Conservation (phyloP, 2,113 vertebrate species). For the Apodemus sylvaticus region DNA sequence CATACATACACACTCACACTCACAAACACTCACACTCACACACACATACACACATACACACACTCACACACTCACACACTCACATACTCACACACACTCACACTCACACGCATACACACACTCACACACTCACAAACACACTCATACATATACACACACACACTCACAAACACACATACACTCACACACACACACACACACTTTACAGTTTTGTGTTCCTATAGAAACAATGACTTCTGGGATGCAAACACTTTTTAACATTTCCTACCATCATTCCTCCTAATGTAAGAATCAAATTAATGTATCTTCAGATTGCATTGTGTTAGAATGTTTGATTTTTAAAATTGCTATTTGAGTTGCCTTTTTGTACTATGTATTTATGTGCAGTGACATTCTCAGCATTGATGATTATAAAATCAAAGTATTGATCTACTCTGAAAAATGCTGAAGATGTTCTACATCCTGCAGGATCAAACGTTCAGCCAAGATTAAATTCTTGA, state of each 20-base stretch:
- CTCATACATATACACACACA: too few relatives aligned
- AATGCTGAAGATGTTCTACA: neutral
- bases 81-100: too few relatives aligned
- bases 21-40: too few relatives aligned
- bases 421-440: neutral
- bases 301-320: neutral
- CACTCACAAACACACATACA: neutral
- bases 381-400: neutral
- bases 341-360: neutral
- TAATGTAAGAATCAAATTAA: neutral
- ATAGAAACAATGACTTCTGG: neutral
- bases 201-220: neutral
- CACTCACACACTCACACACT: too few relatives aligned
- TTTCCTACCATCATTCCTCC: neutral
- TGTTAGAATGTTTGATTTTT: neutral
- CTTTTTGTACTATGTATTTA: neutral
- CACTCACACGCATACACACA: neutral
- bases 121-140: neutral
- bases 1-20: too few relatives aligned
- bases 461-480: neutral
- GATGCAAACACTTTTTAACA: neutral
- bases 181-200: neutral
- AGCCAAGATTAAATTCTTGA: neutral
- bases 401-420: constrained; percentile 12
- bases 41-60: too few relatives aligned